Conservation (phyloP, 2,888 invertebrate genomes). For the Acleris emargana region DNA sequence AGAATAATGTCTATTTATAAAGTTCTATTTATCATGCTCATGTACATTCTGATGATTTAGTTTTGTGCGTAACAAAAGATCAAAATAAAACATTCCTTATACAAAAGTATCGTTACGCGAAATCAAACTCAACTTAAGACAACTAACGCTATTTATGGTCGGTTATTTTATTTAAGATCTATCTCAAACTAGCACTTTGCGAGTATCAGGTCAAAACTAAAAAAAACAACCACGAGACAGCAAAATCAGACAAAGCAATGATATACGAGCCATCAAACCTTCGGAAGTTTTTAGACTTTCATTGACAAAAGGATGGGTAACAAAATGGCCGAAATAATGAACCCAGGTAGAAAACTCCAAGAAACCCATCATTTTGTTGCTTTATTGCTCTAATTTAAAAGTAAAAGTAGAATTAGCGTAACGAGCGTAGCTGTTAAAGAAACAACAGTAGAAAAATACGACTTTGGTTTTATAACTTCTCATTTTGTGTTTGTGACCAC, state of each 20-base stretch:
- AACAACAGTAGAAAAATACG: constrained; percentile 5
- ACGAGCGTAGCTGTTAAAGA: constrained; percentile 1
- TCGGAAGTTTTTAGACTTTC: constrained; percentile 7
- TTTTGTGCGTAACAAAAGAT: too few species aligned
- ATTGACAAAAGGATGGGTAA: constrained; percentile 25
- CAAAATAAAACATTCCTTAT: too few species aligned
- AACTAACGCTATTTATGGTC: too few species aligned
- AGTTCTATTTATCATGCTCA: too few species aligned
- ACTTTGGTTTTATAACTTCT: too few species aligned
- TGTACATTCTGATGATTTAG: too few species aligned
- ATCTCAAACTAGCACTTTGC: neutral
- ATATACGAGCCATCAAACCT: constrained; percentile 21
- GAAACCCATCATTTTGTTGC: constrained; percentile 17
- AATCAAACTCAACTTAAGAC: too few species aligned
- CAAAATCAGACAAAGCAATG: constrained; percentile 28
- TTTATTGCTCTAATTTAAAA: constrained; percentile 30
- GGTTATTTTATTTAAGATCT: too few species aligned
- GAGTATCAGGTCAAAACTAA: constrained; percentile 8
- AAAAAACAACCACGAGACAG: constrained; percentile 20
- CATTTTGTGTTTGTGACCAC: neutral
- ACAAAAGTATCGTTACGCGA: too few species aligned
- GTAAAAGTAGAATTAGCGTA: constrained; percentile 28
- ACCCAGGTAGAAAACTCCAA: constrained; percentile 27
- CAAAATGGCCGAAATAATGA: constrained; percentile 18
- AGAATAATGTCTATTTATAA: too few species aligned